phyloP scores from a whole-genome alignment of 2,888 invertebrate species.

The Diarsia dahlii region DNA sequence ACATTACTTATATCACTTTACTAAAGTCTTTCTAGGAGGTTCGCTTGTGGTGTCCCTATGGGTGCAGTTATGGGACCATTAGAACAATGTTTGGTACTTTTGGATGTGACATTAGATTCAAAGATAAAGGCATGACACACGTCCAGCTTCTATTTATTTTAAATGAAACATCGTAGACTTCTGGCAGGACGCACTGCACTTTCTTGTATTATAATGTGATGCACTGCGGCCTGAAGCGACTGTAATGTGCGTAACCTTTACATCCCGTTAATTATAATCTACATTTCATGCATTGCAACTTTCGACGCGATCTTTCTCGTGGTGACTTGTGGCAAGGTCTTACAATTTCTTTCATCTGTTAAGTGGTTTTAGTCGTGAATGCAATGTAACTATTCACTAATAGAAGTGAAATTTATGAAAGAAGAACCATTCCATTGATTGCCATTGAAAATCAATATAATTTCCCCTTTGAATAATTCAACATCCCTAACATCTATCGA shows the following conservation, averaged over 20 bases:
- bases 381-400: not conserved
- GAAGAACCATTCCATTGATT: not conserved
- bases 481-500: not conserved
- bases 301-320: not conserved
- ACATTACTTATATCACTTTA: constrained; percentile 34
- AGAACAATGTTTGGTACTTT: constrained; percentile 2
- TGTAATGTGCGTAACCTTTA: not conserved
- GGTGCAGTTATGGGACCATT: constrained; percentile 36
- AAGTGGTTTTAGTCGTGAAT: not conserved
- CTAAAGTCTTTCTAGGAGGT: constrained; percentile 30
- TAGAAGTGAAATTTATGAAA: not conserved
- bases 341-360: too few relatives aligned
- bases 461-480: constrained; percentile 15
- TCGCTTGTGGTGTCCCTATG: constrained; percentile 32
- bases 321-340: not conserved
- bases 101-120: constrained; percentile 25
- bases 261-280: too few relatives aligned
- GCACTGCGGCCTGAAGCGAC: too few relatives aligned
- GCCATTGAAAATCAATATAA: constrained; percentile 13
- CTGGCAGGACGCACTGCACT: not conserved
- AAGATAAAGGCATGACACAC: not conserved
- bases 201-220: not conserved
- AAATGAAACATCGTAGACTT: not conserved
- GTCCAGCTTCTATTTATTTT: not conserved
- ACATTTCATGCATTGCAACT: not conserved